Base-by-base conservation (phyloP, 2,888 invertebrate species). In the Euplagia quadripunctaria region DNA sequence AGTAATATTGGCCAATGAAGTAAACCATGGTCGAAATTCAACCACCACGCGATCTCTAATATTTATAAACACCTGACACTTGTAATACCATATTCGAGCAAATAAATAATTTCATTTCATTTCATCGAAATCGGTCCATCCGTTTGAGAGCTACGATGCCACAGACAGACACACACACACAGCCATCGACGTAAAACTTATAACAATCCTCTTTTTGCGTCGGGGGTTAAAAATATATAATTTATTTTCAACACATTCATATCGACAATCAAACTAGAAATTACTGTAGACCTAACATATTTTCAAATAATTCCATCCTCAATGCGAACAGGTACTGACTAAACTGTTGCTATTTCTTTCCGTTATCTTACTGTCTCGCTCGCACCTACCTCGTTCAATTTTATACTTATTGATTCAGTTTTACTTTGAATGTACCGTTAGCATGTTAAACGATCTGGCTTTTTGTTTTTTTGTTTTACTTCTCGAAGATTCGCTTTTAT, bases 321-420 rank as follows among this genome's bases (percentile, higher is more conserved):
- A 67, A 58, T 75, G 61, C 67, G 70, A 63, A 72, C 64, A 61
- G 70, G 51, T 79, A 75, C 68, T 55, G 73, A 74, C 65, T 72
- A 12, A 74, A 9, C 11, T 70, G 52, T 41, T n/a, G 14, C 77
- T 17, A 64, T 85, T 87, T 83, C 86, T 4, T 74, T 86, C 83
- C 4, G 61, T 65, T 81, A 43, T 71, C 71, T 49, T 64, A 70
- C 79, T 74, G 74, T 88, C 88, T 81, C 86, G 7, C 82, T 90
- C 89, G 55, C 73, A 74, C 88, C 82, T 79, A 78, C 90, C 88
- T 89, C 90, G 89, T 93, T 92, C 93, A 93, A 93, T 93, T 93
- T 93, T 92, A 93, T 93, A 93, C 92, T 93, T 94, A 94, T 94
- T 92, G 94, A 94, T 94, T 94, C 90, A 83, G 88, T 89, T 91